Base-by-base conservation (phyloP, 2,797 vertebrate genomes). In the Halcyon leucocephala region DNA sequence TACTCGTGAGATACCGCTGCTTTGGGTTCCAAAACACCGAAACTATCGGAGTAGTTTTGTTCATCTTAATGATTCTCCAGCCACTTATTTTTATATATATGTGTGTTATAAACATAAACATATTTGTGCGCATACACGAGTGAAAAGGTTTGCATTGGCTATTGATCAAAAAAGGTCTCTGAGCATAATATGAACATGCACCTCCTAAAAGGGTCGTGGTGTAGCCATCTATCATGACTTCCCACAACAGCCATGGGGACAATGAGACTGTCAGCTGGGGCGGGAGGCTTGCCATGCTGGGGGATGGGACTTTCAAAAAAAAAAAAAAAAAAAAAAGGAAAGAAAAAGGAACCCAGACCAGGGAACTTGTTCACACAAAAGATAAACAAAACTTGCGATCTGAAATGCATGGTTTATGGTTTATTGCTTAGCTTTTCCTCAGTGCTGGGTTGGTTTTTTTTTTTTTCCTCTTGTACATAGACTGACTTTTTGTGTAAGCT, bases 91-190 rank as follows among this genome's bases (percentile, higher is more conserved):
- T 80, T 82, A 66, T n/a, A 42, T 14, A 10, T 37, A 15, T 6
- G 1, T 69, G 14, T 35, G 16, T 69, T 51, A 74, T 39, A 92
- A 91, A 42, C 58, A 69, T 64, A 81, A 92, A 94, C 17, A 81
- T 35, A 51, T 78, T 29, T 87, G 51, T 35, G 52, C 10, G 33
- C 20, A 48, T 33, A 42, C 54, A 74, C 3, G 2, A 89, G 57
- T 57, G 71, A 44, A 92, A 92, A 79, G 48, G 62, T 72, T 93
- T 80, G 89, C 67, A 81, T 22, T 73, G 88, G 82, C 90, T 94
- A 95, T 94, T 97, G 97, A 97, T 96, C 86, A 91, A 90, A 91
- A 93, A 93, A 44, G 20, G 73, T 96, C 86, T 97, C 64, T 82
- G 74, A 85, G 84, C 71, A 88, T 77, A 83, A 89, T 84, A 86